Percentiles rank a stretch among this genome's conserved stretches.
Conservation (phyloP, 37 sponge, comb jelly and placozoan genomes). For the Cliona cf. orientalis region DNA sequence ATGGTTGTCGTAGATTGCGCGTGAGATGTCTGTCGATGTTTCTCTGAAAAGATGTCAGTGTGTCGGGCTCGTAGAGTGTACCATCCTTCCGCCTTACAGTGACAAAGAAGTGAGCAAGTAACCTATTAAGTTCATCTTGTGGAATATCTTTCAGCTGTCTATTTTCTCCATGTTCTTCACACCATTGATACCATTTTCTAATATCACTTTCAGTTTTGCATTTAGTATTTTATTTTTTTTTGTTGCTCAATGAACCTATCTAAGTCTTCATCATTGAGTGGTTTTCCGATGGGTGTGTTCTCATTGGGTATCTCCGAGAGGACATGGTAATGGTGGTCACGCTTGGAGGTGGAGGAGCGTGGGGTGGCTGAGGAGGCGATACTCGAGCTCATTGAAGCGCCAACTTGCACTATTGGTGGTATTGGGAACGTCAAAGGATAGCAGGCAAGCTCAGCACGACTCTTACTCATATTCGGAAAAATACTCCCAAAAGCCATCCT, state of each 20-base stretch:
- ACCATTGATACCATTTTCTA: conserved; percentile 6
- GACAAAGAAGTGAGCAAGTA: conserved; percentile 6
- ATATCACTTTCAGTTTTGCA: not conserved
- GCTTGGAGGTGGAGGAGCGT: no score
- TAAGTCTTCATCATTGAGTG: not conserved
- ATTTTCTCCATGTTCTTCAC: not conserved
- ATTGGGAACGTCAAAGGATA: no score
- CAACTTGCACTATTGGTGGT: no score
- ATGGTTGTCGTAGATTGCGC: not conserved
- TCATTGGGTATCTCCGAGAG: no score
- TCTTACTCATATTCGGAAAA: no score
- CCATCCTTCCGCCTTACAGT: conserved; percentile 7
- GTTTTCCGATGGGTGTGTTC: no score
- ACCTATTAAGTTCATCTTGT: not conserved
- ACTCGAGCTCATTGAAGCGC: no score
- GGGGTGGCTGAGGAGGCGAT: no score
- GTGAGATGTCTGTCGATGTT: conserved; percentile 17
- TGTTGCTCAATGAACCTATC: not conserved
- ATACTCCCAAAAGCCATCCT: no score
- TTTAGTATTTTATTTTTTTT: not conserved
- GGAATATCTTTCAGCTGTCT: conserved; percentile 7
- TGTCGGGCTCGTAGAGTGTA: conserved; percentile 5
- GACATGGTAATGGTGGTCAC: no score
- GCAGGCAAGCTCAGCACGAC: no score
- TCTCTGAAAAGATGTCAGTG: not conserved